phyloP scores from a whole-genome alignment of 2,888 invertebrate genomes.

The Drosophila sordidula region DNA sequence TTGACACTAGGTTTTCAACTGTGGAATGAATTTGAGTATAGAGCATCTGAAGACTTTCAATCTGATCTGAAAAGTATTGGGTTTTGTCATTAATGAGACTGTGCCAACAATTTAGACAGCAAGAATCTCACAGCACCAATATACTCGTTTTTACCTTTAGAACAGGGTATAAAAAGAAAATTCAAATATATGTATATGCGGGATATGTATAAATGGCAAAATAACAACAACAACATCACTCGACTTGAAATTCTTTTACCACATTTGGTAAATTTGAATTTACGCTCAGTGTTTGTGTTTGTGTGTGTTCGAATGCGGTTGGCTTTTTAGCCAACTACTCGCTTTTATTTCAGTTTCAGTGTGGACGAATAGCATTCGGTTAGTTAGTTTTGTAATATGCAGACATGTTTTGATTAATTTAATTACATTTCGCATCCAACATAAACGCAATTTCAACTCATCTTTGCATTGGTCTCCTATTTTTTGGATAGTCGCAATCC shows the following conservation, averaged over 20 bases:
- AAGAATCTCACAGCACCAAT: neutral
- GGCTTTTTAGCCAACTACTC: constrained; percentile 44
- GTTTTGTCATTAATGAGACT: too few relatives aligned
- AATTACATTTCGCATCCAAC: constrained; percentile 44
- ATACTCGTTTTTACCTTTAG: neutral
- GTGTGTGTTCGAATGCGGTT: constrained; percentile 27
- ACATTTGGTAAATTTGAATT: constrained; percentile 75
- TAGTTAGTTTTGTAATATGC: constrained; percentile 49
- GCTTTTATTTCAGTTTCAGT: constrained; percentile 34
- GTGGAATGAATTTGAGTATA: too few relatives aligned
- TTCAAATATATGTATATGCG: constrained; percentile 45
- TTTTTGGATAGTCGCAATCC: neutral
- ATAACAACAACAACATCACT: constrained; percentile 26
- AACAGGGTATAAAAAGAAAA: constrained; percentile 18
- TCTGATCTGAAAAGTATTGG: too few relatives aligned
- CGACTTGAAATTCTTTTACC: constrained; percentile 71
- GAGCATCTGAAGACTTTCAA: too few relatives aligned
- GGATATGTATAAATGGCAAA: constrained; percentile 49
- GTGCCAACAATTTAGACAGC: too few relatives aligned
- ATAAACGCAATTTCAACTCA: constrained; percentile 5
- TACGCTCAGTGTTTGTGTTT: constrained; percentile 27
- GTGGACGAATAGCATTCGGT: constrained; percentile 21
- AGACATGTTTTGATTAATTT: constrained; percentile 72
- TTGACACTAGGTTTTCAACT: too few relatives aligned
- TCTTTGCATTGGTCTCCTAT: constrained; percentile 2